phyloP scores from a whole-genome alignment of 2,888 invertebrate species.

The Heliconius erato region DNA sequence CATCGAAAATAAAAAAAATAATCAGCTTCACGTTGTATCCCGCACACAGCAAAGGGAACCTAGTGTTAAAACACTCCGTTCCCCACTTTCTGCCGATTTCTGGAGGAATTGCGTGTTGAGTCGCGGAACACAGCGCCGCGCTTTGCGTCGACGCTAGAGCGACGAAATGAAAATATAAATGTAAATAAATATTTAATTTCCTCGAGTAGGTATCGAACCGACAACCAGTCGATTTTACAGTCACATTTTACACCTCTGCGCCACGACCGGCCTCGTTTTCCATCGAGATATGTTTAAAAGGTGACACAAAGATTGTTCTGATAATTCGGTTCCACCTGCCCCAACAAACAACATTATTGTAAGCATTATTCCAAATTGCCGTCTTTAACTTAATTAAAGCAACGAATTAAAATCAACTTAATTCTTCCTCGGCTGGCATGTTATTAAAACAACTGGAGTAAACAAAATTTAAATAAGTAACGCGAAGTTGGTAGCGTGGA shows the following conservation, averaged over 20 bases:
- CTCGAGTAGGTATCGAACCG: too few relatives aligned
- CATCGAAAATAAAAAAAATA: slow-evolving; percentile 3
- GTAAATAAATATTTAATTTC: too few relatives aligned
- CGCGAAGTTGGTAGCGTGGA: slow-evolving; percentile 59
- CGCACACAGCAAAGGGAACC: too few relatives aligned
- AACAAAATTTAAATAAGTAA: slow-evolving; percentile 74
- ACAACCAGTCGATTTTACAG: too few relatives aligned
- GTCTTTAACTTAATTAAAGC: slow-evolving; percentile 56
- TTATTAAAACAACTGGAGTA: slow-evolving; percentile 67
- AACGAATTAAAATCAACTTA: slow-evolving; percentile 63
- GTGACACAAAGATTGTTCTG: slow-evolving; percentile 35
- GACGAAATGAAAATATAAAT: too few relatives aligned
- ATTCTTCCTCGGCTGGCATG: slow-evolving; percentile 58
- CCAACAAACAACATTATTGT: slow-evolving; percentile 41
- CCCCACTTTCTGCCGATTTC: too few relatives aligned
- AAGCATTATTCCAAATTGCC: slow-evolving; percentile 51
- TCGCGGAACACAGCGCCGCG: too few relatives aligned
- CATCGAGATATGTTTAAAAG: slow-evolving; percentile 39
- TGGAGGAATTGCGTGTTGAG: too few relatives aligned
- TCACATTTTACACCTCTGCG: too few relatives aligned
- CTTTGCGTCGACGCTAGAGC: too few relatives aligned
- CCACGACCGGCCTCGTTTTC: background rate
- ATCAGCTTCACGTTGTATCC: too few relatives aligned
- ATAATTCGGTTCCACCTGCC: slow-evolving; percentile 46
- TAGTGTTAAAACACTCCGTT: too few relatives aligned